Percentiles rank a stretch among this genome's conserved stretches.
These are phyloP conservation scores for Dexiosoma caninum DNA, from an alignment of 2,888 invertebrate species.

Conservation along the genomic window DNA sequence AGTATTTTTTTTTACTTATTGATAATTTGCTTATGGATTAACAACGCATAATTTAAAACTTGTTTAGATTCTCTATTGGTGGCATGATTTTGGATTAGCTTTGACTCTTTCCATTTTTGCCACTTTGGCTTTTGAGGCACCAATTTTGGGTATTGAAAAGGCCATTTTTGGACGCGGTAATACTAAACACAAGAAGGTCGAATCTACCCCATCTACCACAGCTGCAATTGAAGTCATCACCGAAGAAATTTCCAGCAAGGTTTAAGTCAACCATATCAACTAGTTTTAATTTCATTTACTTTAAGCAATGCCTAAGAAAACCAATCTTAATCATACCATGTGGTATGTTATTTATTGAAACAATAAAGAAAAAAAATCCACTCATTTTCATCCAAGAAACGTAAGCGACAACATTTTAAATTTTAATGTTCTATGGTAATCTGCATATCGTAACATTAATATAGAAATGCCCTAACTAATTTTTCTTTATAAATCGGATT, in stretches of 20 bases:
- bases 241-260: conserved; percentile 26
- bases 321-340: no score
- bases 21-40: no score
- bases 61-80: conserved; percentile 75
- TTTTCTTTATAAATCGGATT: no score
- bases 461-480: no score
- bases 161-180: conserved; percentile 70
- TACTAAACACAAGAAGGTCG: conserved; percentile 63
- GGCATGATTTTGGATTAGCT: conserved; percentile 77
- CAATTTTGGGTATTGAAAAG: conserved; percentile 78
- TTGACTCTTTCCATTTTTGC: conserved; percentile 76
- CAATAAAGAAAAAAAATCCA: no score
- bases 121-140: conserved; percentile 78
- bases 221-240: conserved; percentile 9
- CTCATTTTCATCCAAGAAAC: no score
- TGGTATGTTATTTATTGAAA: no score
- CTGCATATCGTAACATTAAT: no score
- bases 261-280: conserved; percentile 27
- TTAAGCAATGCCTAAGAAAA: no score
- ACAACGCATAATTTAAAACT: not conserved
- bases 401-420: no score
- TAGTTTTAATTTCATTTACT: conserved; percentile 31
- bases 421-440: no score
- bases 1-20: conserved; percentile 62
- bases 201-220: conserved; percentile 23